Percentiles rank a stretch among this genome's conserved stretches.
These are phyloP conservation scores for Lypha dubia DNA, from an alignment of 2,888 invertebrate species.

Conservation along the genomic window DNA sequence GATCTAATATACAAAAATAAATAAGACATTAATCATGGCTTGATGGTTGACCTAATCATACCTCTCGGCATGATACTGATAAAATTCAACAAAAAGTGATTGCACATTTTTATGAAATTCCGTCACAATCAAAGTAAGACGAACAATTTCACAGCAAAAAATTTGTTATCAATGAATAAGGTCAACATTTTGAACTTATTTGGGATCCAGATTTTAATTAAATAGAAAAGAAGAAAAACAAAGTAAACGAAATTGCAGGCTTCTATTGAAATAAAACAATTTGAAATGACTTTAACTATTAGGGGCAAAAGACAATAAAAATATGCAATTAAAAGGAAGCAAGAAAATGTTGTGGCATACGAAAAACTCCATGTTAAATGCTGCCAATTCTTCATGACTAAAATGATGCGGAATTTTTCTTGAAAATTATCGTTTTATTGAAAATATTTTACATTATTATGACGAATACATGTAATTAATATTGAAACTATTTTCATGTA, in stretches of 20 bases:
- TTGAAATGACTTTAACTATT: background rate
- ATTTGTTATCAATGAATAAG: conserved; percentile 34
- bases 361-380: too few relatives aligned
- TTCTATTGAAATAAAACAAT: background rate
- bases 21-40: conserved; percentile 39
- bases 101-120: conserved; percentile 20
- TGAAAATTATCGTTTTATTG: too few relatives aligned
- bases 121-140: conserved; percentile 15
- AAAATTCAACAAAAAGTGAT: background rate
- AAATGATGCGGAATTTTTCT: too few relatives aligned
- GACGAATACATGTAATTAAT: too few relatives aligned
- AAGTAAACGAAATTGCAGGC: background rate
- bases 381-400: too few relatives aligned
- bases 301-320: too few relatives aligned
- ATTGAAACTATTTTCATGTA: too few relatives aligned
- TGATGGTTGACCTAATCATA: conserved; percentile 46
- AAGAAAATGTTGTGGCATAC: too few relatives aligned
- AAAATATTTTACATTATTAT: too few relatives aligned
- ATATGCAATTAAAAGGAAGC: too few relatives aligned
- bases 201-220: conserved; percentile 15
- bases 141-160: conserved; percentile 8
- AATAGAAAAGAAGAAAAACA: too few relatives aligned
- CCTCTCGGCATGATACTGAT: conserved; percentile 4
- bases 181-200: conserved; percentile 1
- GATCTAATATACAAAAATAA: conserved; percentile 45